Percentiles rank a stretch among this genome's conserved stretches.
phyloP scores from a whole-genome alignment of 2,113 vertebrate species.

The Recurvirostra avosetta region DNA sequence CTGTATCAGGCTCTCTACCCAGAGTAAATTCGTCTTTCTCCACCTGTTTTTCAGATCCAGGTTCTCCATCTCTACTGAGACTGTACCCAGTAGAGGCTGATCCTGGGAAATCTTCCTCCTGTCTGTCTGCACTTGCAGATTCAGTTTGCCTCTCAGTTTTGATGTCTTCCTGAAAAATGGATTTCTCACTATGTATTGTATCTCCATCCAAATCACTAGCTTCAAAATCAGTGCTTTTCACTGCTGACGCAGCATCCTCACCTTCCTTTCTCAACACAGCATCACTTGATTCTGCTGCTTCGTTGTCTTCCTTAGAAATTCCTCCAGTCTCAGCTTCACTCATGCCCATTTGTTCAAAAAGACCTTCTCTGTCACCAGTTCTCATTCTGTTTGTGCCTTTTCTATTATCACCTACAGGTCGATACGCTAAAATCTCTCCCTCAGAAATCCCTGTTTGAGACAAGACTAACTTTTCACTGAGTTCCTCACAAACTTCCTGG shows the following conservation, averaged over 20 bases:
- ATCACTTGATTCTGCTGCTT: background rate
- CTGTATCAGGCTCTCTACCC: background rate
- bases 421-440: background rate
- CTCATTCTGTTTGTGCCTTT: background rate
- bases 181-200: background rate
- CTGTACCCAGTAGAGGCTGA: background rate
- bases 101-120: background rate
- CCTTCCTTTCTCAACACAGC: background rate
- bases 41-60: background rate
- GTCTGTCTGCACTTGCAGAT: background rate
- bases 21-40: background rate
- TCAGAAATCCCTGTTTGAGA: background rate
- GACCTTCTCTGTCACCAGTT: background rate
- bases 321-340: background rate
- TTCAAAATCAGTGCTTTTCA: background rate
- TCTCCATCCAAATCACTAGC: background rate
- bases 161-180: background rate
- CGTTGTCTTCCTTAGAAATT: background rate
- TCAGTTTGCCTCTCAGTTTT: background rate
- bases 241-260: background rate
- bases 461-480: background rate
- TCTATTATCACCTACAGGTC: background rate
- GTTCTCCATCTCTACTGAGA: background rate
- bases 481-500: slow-evolving; percentile 34
- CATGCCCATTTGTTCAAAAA: background rate